These are phyloP conservation scores for Scophthalmus maximus DNA, from an alignment of 2,113 vertebrate genomes.

Conservation along the genomic window DNA sequence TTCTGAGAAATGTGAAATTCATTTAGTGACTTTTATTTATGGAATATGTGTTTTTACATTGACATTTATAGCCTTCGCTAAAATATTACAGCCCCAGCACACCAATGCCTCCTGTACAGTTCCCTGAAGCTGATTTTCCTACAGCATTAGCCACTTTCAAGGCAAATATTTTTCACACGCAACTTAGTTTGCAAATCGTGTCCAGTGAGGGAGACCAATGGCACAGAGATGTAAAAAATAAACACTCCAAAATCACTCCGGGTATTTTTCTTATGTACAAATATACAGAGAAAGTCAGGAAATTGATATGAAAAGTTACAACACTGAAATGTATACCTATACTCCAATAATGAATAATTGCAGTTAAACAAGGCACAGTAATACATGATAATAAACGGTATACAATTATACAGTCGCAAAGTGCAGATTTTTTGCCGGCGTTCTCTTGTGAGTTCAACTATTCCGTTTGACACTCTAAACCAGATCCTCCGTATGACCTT, in stretches of 20 bases:
- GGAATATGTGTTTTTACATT: neutral
- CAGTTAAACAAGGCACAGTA: slow-evolving; percentile 1
- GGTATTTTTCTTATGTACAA: slow-evolving; percentile 1
- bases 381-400: neutral
- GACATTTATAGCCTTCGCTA: neutral
- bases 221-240: slow-evolving; percentile 25
- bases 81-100: neutral
- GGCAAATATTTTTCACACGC: slow-evolving; percentile 13
- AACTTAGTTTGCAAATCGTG: slow-evolving; percentile 6
- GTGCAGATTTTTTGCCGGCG: too few species aligned
- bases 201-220: neutral
- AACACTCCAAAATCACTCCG: slow-evolving; percentile 2
- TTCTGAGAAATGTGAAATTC: too few species aligned
- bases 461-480: too few species aligned
- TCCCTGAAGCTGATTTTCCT: neutral
- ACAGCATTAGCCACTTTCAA: neutral
- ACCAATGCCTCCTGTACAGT: too few species aligned
- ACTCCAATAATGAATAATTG: neutral
- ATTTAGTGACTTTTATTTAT: too few species aligned
- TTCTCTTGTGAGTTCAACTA: too few species aligned
- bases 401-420: slow-evolving; percentile 1
- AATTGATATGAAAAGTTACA: slow-evolving; percentile 4
- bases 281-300: slow-evolving; percentile 1
- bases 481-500: neutral
- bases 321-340: neutral